A percentile compares a stretch with the other conserved stretches of the same genome.
Conservation (phyloP, 1,140 invertebrate species). For the Delia radicum region DNA sequence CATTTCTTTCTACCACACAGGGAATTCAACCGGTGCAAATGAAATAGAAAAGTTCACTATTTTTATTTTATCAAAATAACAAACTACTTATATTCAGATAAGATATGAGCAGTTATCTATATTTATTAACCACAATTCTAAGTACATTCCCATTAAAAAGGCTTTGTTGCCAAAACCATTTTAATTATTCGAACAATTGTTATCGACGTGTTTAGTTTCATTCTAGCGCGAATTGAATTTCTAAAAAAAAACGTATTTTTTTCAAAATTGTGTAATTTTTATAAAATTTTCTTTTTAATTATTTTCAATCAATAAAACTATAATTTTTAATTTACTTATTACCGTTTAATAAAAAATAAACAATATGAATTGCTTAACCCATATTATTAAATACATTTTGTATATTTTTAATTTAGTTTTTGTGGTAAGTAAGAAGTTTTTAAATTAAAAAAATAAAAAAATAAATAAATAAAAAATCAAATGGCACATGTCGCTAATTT, state of each 20-base stretch:
- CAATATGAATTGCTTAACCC: constrained; percentile 47
- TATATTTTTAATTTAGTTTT: constrained; percentile 51
- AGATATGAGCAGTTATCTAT: neutral
- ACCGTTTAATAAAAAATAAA: neutral
- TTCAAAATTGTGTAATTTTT: neutral
- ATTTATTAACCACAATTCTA: neutral
- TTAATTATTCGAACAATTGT: constrained; percentile 23
- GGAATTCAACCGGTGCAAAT: no score
- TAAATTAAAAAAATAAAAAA: neutral
- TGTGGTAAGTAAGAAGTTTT: constrained; percentile 37
- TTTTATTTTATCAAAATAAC: no score
- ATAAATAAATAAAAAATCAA: no score
- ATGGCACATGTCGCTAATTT: no score
- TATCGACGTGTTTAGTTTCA: neutral
- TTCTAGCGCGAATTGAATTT: neutral
- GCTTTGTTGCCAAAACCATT: neutral
- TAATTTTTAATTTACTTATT: neutral
- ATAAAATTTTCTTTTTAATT: neutral
- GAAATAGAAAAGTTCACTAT: no score
- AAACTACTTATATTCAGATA: neutral
- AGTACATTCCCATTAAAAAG: constrained; percentile 23
- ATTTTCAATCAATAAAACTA: neutral
- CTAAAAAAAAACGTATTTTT: no score
- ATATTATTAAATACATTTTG: constrained; percentile 49
- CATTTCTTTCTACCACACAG: no score